phyloP scores from a whole-genome alignment of 1,140 invertebrate species.

The Lethrus apterus region DNA sequence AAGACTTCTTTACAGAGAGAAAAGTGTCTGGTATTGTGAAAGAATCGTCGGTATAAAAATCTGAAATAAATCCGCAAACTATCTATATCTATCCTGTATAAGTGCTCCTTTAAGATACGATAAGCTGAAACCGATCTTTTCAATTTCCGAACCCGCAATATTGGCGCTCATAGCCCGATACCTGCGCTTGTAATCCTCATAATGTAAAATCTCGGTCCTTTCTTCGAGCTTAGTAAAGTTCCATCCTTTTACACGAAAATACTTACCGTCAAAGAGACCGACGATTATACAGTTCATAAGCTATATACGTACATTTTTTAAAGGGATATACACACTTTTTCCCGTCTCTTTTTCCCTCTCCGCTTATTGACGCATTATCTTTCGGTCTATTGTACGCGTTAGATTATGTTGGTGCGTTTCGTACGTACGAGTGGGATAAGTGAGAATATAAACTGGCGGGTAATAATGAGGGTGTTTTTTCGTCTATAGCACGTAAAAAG shows the following conservation, averaged over 20 bases:
- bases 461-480: constrained; percentile 6
- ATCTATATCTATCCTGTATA: constrained; percentile 16
- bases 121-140: constrained; percentile 24
- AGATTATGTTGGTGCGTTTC: not conserved
- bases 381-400: not conserved
- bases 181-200: constrained; percentile 27
- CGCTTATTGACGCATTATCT: not conserved
- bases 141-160: constrained; percentile 16
- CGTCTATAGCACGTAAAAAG: constrained; percentile 1
- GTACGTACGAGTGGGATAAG: not conserved
- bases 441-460: constrained; percentile 7
- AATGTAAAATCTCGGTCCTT: constrained; percentile 28
- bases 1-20: too few relatives aligned
- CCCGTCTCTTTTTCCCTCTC: not conserved
- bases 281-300: constrained; percentile 17
- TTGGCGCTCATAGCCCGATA: constrained; percentile 18
- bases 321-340: not conserved
- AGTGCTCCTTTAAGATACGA: constrained; percentile 23
- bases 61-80: constrained; percentile 15
- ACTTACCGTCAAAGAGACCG: constrained; percentile 13
- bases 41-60: too few relatives aligned
- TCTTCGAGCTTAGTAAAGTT: constrained; percentile 23
- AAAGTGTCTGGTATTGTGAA: too few relatives aligned
- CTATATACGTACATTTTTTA: constrained; percentile 12
- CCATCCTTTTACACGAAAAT: constrained; percentile 21